A percentile compares a stretch with the other conserved stretches of the same genome.
Conservation (phyloP, 23 tunicate species). For the Halocynthia aurantium region DNA sequence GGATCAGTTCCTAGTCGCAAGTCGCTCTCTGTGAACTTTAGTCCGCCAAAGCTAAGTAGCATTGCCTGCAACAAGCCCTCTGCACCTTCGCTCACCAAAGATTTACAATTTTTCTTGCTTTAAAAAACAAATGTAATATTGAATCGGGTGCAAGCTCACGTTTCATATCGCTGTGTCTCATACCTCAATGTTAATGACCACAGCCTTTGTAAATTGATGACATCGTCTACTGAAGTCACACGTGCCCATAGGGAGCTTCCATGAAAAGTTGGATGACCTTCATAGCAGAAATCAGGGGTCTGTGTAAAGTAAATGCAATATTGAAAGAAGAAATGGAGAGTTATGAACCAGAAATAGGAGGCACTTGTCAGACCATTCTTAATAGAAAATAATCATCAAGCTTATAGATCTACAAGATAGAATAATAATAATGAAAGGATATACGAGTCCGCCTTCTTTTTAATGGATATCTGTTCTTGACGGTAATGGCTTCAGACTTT, state of each 20-base stretch:
- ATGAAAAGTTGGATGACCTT: slow-evolving; percentile 69
- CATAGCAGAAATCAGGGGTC: slow-evolving; percentile 96
- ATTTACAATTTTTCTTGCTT: slow-evolving; percentile 62
- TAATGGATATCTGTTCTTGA: no score
- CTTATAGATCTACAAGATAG: no score
- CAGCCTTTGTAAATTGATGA: slow-evolving; percentile 25
- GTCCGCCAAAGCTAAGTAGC: slow-evolving; percentile 85
- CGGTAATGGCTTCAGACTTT: no score
- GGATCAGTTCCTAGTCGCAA: slow-evolving; percentile 63
- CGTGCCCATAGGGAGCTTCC: slow-evolving; percentile 50
- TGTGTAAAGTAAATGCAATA: slow-evolving; percentile 1
- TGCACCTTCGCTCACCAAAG: slow-evolving; percentile 89
- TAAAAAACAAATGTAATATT: not conserved
- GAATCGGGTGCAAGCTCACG: not conserved
- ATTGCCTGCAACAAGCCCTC: slow-evolving; percentile 96
- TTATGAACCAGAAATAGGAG: no score
- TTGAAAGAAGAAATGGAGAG: no score
- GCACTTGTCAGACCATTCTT: no score
- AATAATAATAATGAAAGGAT: no score
- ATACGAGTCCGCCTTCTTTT: no score
- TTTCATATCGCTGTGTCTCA: not conserved
- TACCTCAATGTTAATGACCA: slow-evolving; percentile 54
- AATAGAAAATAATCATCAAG: no score
- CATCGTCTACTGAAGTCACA: slow-evolving; percentile 32
- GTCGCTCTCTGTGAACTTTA: slow-evolving; percentile 79